Evolutionary conservation across 2,113 vertebrate species (phyloP), one percentile per base, ranked within the genome.

Genomic region (Hydrochoerus hydrochaeris): DNA sequence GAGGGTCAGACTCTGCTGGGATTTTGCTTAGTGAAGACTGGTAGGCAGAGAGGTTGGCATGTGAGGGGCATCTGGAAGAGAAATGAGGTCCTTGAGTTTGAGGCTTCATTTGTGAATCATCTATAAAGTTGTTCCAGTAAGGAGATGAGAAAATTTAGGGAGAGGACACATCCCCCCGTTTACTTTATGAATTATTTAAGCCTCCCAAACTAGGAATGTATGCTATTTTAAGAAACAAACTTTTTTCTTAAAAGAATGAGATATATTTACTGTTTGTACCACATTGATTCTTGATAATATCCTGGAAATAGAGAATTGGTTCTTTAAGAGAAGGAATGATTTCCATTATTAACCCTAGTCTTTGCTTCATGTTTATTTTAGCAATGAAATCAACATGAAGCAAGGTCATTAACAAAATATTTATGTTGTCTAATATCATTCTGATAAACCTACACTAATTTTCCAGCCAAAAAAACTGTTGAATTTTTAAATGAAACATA

Each of bases 401-500:
- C 63, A 92, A 95, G 87, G 88, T 95, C 77, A 97, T 96, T 95
- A 92, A 81, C 44, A 95, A 95, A 88, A 88, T 97, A 95, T 97
- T 98, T 98, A 90, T 97, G 90, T 86, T 95, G 84, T 97, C 88
- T 94, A 97, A 94, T 88, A 82, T 87, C 88, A 52, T 96, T 98
- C 67, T 97, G 94, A 91, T 96, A 97, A 95, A 77, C 49, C 44
- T 88, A 88, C 6, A 96, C 83, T 94, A 95, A 69, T 96, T 98
- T 97, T 97, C 58, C 75, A 96, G 63, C 83, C 95, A 97, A 96
- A 97, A n/a, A 69, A 98, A 63, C 62, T 93, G 88, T 96, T 98
- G 94, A 86, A 85, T 97, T 91, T 98, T 98, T 97, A 97, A 98
- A 91, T 88, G 97, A 98, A 96, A 71, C 96, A 87, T 81, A 94